phyloP scores from a whole-genome alignment of 2,888 invertebrate species.

The Blastobasis adustella region DNA sequence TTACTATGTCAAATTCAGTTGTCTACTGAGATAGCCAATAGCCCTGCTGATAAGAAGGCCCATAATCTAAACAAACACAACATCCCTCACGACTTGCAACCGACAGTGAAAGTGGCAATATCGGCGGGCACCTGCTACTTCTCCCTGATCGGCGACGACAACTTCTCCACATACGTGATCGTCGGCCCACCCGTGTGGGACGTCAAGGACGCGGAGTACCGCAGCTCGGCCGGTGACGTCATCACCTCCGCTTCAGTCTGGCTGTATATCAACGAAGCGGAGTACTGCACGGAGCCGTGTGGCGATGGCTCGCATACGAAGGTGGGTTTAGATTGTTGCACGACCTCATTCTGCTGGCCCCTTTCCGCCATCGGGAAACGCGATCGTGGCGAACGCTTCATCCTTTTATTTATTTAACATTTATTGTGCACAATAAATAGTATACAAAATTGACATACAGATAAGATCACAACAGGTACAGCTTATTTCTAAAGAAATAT shows the following conservation, averaged over 20 bases:
- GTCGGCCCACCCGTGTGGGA: slow-evolving; percentile 79
- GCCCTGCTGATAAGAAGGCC: too few species aligned
- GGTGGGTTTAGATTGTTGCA: slow-evolving; percentile 17
- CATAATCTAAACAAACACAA: too few species aligned
- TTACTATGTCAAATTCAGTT: too few species aligned
- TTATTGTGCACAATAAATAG: too few species aligned
- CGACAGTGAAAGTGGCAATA: slow-evolving; percentile 77
- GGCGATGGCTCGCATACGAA: slow-evolving; percentile 71
- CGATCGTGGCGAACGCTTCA: too few species aligned
- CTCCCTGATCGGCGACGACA: slow-evolving; percentile 69
- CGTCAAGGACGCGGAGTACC: slow-evolving; percentile 57
- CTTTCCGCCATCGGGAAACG: too few species aligned
- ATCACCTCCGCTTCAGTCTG: slow-evolving; percentile 75
- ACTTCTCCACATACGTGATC: slow-evolving; percentile 73
- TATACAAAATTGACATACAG: too few species aligned
- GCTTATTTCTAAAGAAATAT: too few species aligned
- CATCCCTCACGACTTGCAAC: slow-evolving; percentile 2
- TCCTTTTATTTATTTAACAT: too few species aligned
- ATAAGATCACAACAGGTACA: too few species aligned
- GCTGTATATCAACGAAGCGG: slow-evolving; percentile 75
- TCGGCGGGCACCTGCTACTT: slow-evolving; percentile 75
- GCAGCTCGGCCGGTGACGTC: slow-evolving; percentile 76
- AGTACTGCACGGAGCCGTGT: slow-evolving; percentile 72
- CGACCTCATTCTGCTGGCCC: too few species aligned
- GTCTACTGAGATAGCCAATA: too few species aligned